These are phyloP conservation scores for Smittia sp. DNA, from an alignment of 2,888 invertebrate genomes.

Conservation along the genomic window DNA sequence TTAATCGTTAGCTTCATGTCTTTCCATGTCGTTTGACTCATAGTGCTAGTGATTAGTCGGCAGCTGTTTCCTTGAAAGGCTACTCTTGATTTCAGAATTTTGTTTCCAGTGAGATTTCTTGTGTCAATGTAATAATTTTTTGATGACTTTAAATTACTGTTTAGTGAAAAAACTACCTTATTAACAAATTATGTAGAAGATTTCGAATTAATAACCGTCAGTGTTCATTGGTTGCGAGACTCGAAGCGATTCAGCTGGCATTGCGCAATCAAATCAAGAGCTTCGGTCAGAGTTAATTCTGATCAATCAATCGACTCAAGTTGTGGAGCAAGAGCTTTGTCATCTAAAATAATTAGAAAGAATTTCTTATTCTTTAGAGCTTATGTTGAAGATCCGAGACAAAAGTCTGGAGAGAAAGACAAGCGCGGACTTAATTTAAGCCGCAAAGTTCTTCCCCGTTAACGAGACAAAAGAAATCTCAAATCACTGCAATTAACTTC, in stretches of 20 bases:
- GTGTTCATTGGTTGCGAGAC: neutral
- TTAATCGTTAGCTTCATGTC: neutral
- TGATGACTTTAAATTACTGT: too few species aligned
- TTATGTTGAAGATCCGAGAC: too few species aligned
- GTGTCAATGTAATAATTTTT: too few species aligned
- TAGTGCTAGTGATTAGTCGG: neutral
- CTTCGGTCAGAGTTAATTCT: neutral
- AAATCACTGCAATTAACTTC: slow-evolving; percentile 5
- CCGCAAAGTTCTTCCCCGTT: neutral
- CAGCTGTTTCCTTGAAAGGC: too few species aligned
- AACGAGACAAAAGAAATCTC: neutral
- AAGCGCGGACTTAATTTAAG: neutral
- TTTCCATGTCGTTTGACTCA: neutral
- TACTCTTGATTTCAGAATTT: too few species aligned
- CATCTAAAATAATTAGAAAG: neutral
- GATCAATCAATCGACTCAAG: neutral
- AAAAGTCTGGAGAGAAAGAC: too few species aligned
- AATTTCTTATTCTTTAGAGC: neutral
- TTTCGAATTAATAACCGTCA: too few species aligned
- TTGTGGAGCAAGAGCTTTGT: neutral
- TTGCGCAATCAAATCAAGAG: too few species aligned
- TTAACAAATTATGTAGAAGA: too few species aligned
- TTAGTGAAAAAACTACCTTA: too few species aligned
- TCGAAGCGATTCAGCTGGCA: neutral
- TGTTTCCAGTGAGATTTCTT: too few species aligned